Evolutionary conservation across 2,113 vertebrate species (phyloP), one percentile per base, ranked within the genome.

Genomic region (Morone chrysops): DNA sequence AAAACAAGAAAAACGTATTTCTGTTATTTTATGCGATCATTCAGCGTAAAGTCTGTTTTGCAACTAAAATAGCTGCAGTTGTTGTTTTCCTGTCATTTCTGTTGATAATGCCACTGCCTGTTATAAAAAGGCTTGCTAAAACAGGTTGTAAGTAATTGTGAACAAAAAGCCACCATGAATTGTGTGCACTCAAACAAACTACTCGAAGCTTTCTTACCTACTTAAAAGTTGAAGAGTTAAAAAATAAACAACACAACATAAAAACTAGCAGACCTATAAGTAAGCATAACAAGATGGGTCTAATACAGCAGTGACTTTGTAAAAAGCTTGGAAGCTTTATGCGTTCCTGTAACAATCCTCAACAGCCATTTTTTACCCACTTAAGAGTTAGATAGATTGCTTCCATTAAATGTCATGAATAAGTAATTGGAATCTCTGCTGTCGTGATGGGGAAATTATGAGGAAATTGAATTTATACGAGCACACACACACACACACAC

Each of bases 341-440:
- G 54, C 4, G 36, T 78, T 66, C 22, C 43, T 63, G 6, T 41
- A 70, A 36, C 8, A 75, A 72, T 73, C 51, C 61, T 20, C 31
- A 63, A 22, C 47, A 56, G 57, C 22, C 25, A n/a, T 70, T 78
- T 77, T 77, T 56, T 45, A 40, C 6, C 40, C 36, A 71, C 17
- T 78, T 59, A 17, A 71, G 36, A 86, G 63, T 61, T 72, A 13
- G 62, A 80, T 61, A 65, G 70, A 86, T 78, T 36, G 61, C 62
- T 25, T 89, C 48, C 63, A 81, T 85, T 80, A 73, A 84, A 81
- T 75, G 38, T 75, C 48, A 83, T 68, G 38, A 77, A 89, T 76
- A 87, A 78, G 41, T 84, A 41, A 89, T 72, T 68, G 6, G n/a
- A 76, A 56, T 67, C 57, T 63, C 18, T 67, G 69, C 59, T 53